Percentiles rank a stretch among this genome's conserved stretches.
phyloP scores from a whole-genome alignment of 2,797 vertebrate species.

The Phoeniculus purpureus region DNA sequence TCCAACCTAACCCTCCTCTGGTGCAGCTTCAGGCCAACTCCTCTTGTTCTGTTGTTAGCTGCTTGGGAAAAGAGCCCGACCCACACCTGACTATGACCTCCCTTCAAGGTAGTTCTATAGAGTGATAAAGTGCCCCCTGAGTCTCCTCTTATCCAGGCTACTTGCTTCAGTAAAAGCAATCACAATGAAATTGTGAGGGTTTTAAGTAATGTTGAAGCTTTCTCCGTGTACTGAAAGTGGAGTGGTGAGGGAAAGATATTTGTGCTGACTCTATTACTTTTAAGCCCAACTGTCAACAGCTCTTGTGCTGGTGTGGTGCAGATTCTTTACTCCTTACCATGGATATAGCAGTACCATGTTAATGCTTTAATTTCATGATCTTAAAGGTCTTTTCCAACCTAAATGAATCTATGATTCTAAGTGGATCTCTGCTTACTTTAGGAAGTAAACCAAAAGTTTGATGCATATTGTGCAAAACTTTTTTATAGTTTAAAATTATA shows the following conservation, averaged over 20 bases:
- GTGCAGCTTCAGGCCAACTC: too few relatives aligned
- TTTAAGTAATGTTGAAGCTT: background rate
- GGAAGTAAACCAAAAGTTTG: background rate
- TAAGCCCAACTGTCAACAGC: background rate
- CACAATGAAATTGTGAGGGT: background rate
- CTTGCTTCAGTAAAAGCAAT: background rate
- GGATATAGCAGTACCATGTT: background rate
- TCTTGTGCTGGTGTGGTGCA: background rate
- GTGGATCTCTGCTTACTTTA: background rate
- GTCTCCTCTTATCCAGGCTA: too few relatives aligned
- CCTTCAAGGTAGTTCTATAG: too few relatives aligned
- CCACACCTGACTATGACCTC: too few relatives aligned
- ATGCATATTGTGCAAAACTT: background rate
- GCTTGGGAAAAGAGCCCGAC: too few relatives aligned
- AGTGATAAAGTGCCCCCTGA: too few relatives aligned
- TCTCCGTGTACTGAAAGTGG: background rate
- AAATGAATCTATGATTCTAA: background rate
- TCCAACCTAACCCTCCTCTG: too few relatives aligned
- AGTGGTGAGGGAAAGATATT: background rate
- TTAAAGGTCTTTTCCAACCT: background rate
- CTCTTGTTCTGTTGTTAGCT: too few relatives aligned
- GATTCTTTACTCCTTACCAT: background rate
- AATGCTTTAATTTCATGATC: background rate
- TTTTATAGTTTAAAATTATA: background rate
- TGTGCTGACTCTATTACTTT: background rate